Evolutionary conservation across 2,113 vertebrate species (phyloP).

Genomic region (Barbus barbus): DNA sequence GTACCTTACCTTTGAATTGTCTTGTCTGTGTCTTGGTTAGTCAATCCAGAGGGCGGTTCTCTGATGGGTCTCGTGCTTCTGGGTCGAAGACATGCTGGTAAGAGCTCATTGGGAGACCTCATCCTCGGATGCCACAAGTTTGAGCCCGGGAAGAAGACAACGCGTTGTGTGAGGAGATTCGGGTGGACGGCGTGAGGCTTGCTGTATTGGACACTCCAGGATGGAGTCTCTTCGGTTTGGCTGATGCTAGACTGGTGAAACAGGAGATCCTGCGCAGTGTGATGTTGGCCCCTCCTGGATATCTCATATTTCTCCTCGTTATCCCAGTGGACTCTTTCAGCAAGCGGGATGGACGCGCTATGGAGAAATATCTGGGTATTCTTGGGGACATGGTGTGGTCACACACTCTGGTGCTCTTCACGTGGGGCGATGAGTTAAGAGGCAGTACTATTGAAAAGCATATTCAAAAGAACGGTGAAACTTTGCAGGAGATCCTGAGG

Average conservation of each 20-base stretch:
- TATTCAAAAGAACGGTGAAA: conserved; percentile 45
- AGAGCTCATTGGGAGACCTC: conserved; percentile 59
- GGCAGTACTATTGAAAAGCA: conserved; percentile 48
- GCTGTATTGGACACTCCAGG: conserved; percentile 62
- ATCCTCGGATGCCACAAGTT: conserved; percentile 57
- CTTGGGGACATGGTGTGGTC: conserved; percentile 55
- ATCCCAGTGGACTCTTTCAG: conserved; percentile 59
- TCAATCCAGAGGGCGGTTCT: background rate
- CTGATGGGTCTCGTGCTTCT: conserved; percentile 56
- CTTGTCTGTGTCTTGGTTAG: background rate
- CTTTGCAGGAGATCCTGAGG: conserved; percentile 56
- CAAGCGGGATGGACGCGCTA: conserved; percentile 52
- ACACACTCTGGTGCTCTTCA: conserved; percentile 59
- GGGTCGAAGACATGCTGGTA: conserved; percentile 64
- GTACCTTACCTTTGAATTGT: background rate
- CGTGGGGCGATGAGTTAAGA: conserved; percentile 56
- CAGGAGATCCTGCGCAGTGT: conserved; percentile 48
- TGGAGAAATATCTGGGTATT: conserved; percentile 53
- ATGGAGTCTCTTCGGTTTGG: conserved; percentile 61
- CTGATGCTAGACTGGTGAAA: conserved; percentile 45
- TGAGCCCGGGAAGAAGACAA: conserved; percentile 40
- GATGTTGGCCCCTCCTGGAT: conserved; percentile 38
- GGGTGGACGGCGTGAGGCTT: conserved; percentile 40
- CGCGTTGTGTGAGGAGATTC: conserved; percentile 14
- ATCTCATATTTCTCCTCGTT: conserved; percentile 55